Evolutionary conservation across 1,140 invertebrate species (phyloP).

Genomic region (Trichogramma pretiosum): DNA sequence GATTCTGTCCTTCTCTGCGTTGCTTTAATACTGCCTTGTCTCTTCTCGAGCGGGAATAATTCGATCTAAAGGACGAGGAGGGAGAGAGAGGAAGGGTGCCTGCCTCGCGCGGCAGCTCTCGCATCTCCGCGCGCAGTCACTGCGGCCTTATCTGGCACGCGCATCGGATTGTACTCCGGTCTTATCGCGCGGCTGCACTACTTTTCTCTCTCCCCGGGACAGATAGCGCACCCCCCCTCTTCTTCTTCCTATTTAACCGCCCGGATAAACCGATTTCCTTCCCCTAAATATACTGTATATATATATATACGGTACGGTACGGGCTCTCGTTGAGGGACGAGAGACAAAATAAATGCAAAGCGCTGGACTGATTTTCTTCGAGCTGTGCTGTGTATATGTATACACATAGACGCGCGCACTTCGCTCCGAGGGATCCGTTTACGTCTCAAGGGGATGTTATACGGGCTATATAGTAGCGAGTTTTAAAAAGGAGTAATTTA

Average conservation of each 20-base stretch:
- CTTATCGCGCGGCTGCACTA: slow-evolving; percentile 43
- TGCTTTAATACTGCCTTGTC: not conserved
- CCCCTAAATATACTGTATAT: no score
- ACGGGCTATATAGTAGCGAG: no score
- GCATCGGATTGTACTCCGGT: slow-evolving; percentile 45
- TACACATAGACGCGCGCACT: no score
- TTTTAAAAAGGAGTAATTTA: no score
- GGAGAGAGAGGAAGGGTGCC: not conserved
- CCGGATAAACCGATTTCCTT: slow-evolving; percentile 14
- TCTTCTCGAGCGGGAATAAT: not conserved
- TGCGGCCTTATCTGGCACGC: slow-evolving; percentile 46
- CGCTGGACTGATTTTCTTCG: no score
- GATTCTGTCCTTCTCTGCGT: not conserved
- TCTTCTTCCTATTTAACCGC: not conserved
- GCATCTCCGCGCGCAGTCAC: slow-evolving; percentile 33
- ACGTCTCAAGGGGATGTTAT: no score
- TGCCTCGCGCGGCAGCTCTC: slow-evolving; percentile 14
- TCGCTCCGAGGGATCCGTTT: no score
- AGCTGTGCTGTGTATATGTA: no score
- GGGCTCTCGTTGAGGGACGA: no score
- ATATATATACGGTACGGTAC: no score
- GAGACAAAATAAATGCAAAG: no score
- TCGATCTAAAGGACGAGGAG: slow-evolving; percentile 6
- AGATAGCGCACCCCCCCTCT: no score
- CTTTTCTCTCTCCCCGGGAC: slow-evolving; percentile 34